Base-by-base conservation (phyloP, 2,888 invertebrate species). In the Acholoe squamosa region DNA sequence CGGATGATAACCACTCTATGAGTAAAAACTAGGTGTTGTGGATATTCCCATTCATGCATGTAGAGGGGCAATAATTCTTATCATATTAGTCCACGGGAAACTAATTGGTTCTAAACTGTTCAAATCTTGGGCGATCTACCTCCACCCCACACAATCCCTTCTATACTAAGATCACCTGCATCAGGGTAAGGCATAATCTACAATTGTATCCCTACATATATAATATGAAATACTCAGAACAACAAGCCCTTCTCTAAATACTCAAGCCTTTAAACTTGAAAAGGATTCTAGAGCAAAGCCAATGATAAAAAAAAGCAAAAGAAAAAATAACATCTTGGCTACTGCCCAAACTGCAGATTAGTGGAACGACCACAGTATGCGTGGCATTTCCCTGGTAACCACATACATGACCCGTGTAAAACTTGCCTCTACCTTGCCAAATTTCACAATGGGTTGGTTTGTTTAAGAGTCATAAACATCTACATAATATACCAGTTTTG, bases 341-440 rank as follows among this genome's bases (percentile, higher is more conserved):
- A 61, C 61, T n/a, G 61, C 61, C 61, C 61, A 61, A 61, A 5
- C 76, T 25, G 76, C 31, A 25, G 76, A 76, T 25, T 76, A 31
- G 76, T 31, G 76, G 76, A 76, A 31, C 7, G 76, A 76, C 14
- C 31, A 16, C 28, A 76, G 76, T 76, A 76, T 76, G 76, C 76
- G 28, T 76, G 76, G 76, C 76, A 76, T 76, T 76, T 76, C 76
- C 28, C 16, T 7, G 76, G 28, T 31, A 76, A 25, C 76, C 76
- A 25, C 76, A 76, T 76, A 76, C 31, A 28, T 61, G 61, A 61
- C 61, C 61, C 61, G 61, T 43, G 43, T 43, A 43, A 43, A 61
- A 61, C 3, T 3, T 61, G 61, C 61, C 61, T 61, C 61, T 19
- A 61, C 12, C 22, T n/a, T 61, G 61, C 61, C 61, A 61, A 14